phyloP scores from a whole-genome alignment of 1,140 invertebrate species.

The Parapsyche elsis region DNA sequence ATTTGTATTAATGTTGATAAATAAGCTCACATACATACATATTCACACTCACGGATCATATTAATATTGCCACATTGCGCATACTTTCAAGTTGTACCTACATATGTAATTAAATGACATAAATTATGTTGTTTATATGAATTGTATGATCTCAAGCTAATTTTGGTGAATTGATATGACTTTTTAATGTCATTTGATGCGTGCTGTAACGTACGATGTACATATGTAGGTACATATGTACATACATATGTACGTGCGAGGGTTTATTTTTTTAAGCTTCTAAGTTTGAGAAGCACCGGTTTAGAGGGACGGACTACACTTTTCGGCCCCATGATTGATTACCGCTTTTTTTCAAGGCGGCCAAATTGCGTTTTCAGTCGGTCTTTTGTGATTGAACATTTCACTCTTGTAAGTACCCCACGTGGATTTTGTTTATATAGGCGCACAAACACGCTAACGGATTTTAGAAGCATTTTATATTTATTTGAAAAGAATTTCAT shows the following conservation, averaged over 20 bases:
- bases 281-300: not conserved
- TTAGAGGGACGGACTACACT: not conserved
- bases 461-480: not conserved
- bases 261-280: slow-evolving; percentile 62
- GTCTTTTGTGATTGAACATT: slow-evolving; percentile 44
- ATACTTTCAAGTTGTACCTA: no score
- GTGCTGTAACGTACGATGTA: no score
- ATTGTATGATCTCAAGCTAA: no score
- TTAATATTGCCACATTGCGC: no score
- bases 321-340: slow-evolving; percentile 52
- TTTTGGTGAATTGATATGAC: no score
- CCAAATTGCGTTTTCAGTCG: slow-evolving; percentile 38
- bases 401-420: slow-evolving; percentile 26
- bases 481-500: not conserved
- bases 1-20: no score
- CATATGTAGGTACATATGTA: slow-evolving; percentile 56
- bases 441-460: slow-evolving; percentile 20
- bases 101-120: no score
- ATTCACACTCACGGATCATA: no score
- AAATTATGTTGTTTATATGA: no score
- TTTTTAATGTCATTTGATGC: no score
- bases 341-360: slow-evolving; percentile 34
- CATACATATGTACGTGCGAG: not conserved
- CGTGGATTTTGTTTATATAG: slow-evolving; percentile 39
- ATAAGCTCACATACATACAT: no score